Evolutionary conservation across 2,797 vertebrate genomes (phyloP), one percentile per base, ranked within the genome.

Genomic region (Bufotes viridis): DNA sequence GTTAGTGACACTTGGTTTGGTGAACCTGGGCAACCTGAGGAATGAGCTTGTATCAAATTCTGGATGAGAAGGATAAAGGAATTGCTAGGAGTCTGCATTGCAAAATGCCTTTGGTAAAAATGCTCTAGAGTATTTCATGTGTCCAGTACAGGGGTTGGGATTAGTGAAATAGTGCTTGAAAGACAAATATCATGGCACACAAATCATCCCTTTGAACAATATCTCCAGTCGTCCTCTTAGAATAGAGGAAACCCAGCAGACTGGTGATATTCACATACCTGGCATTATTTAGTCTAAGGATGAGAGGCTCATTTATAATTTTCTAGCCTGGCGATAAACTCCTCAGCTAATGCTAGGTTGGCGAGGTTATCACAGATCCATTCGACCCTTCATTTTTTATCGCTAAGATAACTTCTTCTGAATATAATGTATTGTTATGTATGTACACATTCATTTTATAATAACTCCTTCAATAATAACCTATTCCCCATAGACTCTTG

Each of bases 121-220:
- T 75, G 29, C 57, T 75, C 15, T 29, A 75, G 53, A 74, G 67
- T 7, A 58, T 55, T 72, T 63, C 17, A 20, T 78, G 51, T 78
- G 72, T 76, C 72, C 58, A 63, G 60, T n/a, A 78, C 83, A 85
- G 42, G 22, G 42, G 58, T 76, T 42, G 57, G 70, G 83, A 85
- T 85, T 85, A 76, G 83, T 85, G 34, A 51, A 60, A 84, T 51
- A 84, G 58, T 24, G 55, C 55, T 60, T 49, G 70, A 75, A 72
- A 76, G 57, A 85, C 70, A 49, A 85, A 85, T 76, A 61, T 72
- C 57, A 84, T n/a, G 76, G 70, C 42, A 75, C 72, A 24, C 55
- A 76, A 85, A 76, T 85, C 83, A 58, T 17, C 22, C 26, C 83
- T 85, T 85, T 85, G 83, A 85, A 85, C 83, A 85, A 61, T 76